Evolutionary conservation across 1,140 invertebrate genomes (phyloP).

Genomic region (Melanaphis sacchari): DNA sequence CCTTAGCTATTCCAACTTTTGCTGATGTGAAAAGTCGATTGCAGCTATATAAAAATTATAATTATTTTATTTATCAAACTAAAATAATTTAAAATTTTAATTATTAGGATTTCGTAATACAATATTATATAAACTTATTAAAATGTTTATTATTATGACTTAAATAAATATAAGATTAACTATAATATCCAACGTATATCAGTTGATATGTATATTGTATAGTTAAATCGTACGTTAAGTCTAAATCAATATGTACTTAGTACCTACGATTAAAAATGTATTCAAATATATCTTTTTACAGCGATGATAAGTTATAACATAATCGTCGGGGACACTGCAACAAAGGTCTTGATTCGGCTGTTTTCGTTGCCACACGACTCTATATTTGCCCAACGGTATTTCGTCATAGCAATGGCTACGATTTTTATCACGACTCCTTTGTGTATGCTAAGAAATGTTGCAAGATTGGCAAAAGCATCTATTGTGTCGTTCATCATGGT

Average conservation of each 20-base stretch:
- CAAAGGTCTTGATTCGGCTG: conserved; percentile 79
- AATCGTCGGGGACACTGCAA: conserved; percentile 87
- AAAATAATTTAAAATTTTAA: neutral
- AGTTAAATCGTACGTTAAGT: neutral
- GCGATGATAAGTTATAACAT: conserved; percentile 92
- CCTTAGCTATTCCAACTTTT: neutral
- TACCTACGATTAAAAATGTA: neutral
- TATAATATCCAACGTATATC: neutral
- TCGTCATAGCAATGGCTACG: conserved; percentile 80
- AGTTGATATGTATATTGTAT: too few relatives aligned
- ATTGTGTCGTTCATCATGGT: conserved; percentile 81
- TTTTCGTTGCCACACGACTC: conserved; percentile 68
- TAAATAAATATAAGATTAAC: neutral
- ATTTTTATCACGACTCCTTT: conserved; percentile 80
- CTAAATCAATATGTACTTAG: neutral
- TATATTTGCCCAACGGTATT: conserved; percentile 74
- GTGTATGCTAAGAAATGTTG: conserved; percentile 82
- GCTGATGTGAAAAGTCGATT: neutral
- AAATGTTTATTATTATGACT: neutral
- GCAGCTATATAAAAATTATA: neutral
- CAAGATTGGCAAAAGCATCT: conserved; percentile 79
- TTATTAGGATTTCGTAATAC: neutral
- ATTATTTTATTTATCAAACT: neutral
- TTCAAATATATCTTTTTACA: conserved; percentile 65
- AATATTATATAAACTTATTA: neutral